phyloP scores from a whole-genome alignment of 2,797 vertebrate genomes.

The Hyperoplus lanceolatus region DNA sequence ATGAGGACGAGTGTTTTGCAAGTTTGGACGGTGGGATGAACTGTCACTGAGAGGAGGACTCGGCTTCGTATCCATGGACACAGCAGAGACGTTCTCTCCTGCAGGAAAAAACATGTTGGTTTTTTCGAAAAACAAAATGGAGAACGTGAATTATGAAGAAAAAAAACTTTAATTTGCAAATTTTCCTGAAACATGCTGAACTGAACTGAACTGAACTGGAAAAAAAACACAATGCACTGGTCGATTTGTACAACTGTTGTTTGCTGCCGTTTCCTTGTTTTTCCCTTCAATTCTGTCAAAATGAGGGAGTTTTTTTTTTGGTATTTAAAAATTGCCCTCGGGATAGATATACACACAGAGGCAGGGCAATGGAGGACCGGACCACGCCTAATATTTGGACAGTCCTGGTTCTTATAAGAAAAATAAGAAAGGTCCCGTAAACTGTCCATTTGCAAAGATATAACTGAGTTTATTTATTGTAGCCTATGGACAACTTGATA shows the following conservation, averaged over 20 bases:
- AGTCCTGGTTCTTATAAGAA: background rate
- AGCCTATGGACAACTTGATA: no score
- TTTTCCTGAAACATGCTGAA: conserved; percentile 53
- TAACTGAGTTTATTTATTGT: no score
- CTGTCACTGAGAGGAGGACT: conserved; percentile 50
- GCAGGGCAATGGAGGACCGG: conserved; percentile 34
- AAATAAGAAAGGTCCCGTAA: no score
- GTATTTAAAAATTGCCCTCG: conserved; percentile 38
- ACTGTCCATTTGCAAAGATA: no score
- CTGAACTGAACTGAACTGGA: conserved; percentile 69
- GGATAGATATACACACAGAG: conserved; percentile 54
- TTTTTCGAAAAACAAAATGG: conserved; percentile 16
- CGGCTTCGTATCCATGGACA: conserved; percentile 43
- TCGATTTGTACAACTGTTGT: conserved; percentile 79
- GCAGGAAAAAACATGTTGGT: conserved; percentile 40
- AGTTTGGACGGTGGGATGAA: conserved; percentile 50
- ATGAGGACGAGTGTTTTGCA: conserved; percentile 55
- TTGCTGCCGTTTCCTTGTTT: conserved; percentile 70
- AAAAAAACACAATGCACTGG: conserved; percentile 71
- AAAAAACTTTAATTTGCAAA: conserved; percentile 33
- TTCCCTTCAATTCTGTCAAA: conserved; percentile 61
- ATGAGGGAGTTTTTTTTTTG: conserved; percentile 35
- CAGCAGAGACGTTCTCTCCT: conserved; percentile 55
- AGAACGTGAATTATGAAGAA: conserved; percentile 28
- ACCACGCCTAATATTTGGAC: background rate